These are phyloP conservation scores for Rhinichthys osculus DNA, from an alignment of 2,797 vertebrate genomes.

Conservation along the genomic window DNA sequence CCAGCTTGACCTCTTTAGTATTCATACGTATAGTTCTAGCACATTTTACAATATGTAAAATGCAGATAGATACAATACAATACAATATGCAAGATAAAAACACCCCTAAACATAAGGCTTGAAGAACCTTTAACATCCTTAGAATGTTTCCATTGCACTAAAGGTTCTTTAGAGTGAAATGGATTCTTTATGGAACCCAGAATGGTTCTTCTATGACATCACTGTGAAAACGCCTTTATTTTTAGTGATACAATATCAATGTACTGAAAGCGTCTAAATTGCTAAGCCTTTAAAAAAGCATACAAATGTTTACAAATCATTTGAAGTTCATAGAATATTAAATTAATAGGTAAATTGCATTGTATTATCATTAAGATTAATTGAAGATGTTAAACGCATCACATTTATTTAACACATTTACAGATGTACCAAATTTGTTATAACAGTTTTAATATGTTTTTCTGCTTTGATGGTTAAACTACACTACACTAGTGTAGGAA, in stretches of 20 bases:
- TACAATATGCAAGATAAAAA: not conserved
- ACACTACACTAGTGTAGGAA: not conserved
- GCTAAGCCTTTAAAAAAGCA: too few relatives aligned
- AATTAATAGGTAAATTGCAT: not conserved
- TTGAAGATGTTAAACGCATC: not conserved
- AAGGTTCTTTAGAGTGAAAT: not conserved
- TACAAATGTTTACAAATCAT: not conserved
- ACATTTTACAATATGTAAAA: too few relatives aligned
- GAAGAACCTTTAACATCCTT: not conserved
- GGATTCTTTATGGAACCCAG: too few relatives aligned
- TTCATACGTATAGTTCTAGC: not conserved
- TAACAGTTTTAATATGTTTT: too few relatives aligned
- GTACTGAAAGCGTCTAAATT: not conserved
- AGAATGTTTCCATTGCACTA: not conserved
- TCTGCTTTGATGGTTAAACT: not conserved
- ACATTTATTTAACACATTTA: not conserved
- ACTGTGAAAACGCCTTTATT: not conserved
- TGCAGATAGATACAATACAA: not conserved
- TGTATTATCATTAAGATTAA: not conserved
- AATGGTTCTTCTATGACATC: not conserved
- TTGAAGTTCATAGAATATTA: too few relatives aligned
- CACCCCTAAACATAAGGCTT: not conserved
- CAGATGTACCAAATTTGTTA: too few relatives aligned
- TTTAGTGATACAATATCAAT: not conserved
- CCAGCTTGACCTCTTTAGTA: slow-evolving; percentile 4